Evolutionary conservation across 1,140 invertebrate genomes (phyloP).

Genomic region (Drosophila sucinea): DNA sequence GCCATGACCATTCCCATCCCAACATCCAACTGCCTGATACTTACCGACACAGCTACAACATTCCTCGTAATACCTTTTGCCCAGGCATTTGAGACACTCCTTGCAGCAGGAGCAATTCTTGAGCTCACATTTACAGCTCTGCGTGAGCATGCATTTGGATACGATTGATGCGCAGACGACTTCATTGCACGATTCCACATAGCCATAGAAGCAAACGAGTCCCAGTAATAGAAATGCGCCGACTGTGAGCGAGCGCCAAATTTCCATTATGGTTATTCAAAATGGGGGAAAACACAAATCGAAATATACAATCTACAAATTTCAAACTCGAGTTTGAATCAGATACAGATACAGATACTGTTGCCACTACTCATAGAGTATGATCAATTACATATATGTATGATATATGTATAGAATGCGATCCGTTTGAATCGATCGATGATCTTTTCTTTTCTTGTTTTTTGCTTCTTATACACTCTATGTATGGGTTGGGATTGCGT

Average conservation of each 20-base stretch:
- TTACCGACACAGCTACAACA: conserved; percentile 95
- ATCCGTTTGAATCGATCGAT: conserved; percentile 7
- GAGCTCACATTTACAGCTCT: conserved; percentile 97
- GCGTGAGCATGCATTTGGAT: conserved; percentile 97
- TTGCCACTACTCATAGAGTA: background rate
- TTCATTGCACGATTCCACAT: conserved; percentile 81
- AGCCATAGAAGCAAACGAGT: conserved; percentile 63
- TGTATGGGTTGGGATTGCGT: conserved; percentile 16
- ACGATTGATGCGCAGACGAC: conserved; percentile 89
- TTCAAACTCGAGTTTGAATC: background rate
- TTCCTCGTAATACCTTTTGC: conserved; percentile 93
- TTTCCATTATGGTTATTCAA: conserved; percentile 53
- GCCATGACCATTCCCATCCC: no score
- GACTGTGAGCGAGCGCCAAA: conserved; percentile 71
- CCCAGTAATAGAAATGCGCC: conserved; percentile 65
- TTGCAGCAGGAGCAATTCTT: conserved; percentile 96
- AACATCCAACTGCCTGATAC: conserved; percentile 16
- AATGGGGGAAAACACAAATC: conserved; percentile 4
- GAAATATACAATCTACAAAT: conserved; percentile 4
- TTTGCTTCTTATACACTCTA: conserved; percentile 19
- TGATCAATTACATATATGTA: conserved; percentile 2
- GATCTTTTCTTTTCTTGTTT: conserved; percentile 19
- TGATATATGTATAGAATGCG: background rate
- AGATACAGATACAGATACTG: background rate
- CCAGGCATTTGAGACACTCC: conserved; percentile 95